Base-by-base conservation (phyloP, 1,140 invertebrate species). In the Trachymyrmex cornetzi region DNA sequence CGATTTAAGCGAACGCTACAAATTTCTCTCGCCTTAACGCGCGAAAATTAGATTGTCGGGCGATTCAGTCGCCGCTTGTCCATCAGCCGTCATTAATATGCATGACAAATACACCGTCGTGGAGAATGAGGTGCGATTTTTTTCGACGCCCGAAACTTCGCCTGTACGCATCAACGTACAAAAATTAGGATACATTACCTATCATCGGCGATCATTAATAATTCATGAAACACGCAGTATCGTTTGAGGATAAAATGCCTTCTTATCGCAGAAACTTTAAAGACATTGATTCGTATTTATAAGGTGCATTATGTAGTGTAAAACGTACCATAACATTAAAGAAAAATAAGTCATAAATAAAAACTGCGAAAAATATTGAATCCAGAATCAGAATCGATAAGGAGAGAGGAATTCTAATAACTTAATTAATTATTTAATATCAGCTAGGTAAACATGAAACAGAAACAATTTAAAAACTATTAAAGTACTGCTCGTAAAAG, bases 61-160 rank as follows among this genome's bases (percentile, higher is more conserved):
- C 38, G 2, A 84, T 84, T 84, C 19, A 44, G 69, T 61, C 38
- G 69, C 69, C 38, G 38, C 55, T 84, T 84, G 69, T 75, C 57
- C 80, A 63, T 84, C 80, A 84, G 55, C 69, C 71, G 55, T 84
- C 80, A 84, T 84, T 84, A 84, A 75, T 75, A 84, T 84, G 80
- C 80, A 84, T 84, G 80, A 75, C 80, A 84, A 84, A 84, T 84
- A 84, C 7, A 61, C 34, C 67, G 55, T 61, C 44, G 38, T 71
- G 48, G 64, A 61, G 38, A 82, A 84, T 84, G 80, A 84, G 69
- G 80, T 75, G 80, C 80, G 80, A 84, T 84, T 75, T 74, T 64
- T 84, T 84, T 75, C 69, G 69, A 84, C 38, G 27, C 19, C 22
- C 22, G 11, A 38, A 57, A 61, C 14, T 63, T 75, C 27, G 38